Evolutionary conservation across 2,888 invertebrate species (phyloP).

Genomic region (Osmoderma eremita): DNA sequence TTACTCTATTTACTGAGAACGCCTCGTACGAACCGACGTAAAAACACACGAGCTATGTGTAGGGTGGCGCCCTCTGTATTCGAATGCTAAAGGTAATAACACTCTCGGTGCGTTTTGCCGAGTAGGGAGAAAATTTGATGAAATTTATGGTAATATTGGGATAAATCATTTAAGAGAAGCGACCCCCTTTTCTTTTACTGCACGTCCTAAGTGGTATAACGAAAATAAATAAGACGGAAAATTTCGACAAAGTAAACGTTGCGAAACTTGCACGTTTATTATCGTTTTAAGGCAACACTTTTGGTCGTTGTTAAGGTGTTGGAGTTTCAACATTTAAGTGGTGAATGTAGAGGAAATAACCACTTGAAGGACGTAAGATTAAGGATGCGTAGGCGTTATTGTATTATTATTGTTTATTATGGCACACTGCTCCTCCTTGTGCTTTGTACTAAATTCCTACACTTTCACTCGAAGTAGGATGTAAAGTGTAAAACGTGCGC

Average conservation of each 20-base stretch:
- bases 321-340: too few relatives aligned
- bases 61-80: constrained; percentile 4
- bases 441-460: constrained; percentile 22
- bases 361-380: too few relatives aligned
- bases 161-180: constrained; percentile 24
- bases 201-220: constrained; percentile 1
- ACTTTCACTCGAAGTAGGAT: constrained; percentile 28
- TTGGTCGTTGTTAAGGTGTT: too few relatives aligned
- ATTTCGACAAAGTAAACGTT: constrained; percentile 4
- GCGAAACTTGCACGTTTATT: too few relatives aligned
- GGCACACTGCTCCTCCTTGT: constrained; percentile 23
- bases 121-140: constrained; percentile 31
- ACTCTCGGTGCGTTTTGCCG: not conserved
- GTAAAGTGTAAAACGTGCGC: not conserved
- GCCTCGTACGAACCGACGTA: not conserved
- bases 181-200: not conserved
- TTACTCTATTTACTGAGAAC: constrained; percentile 22
- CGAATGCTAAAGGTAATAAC: constrained; percentile 18
- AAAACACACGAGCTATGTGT: constrained; percentile 3
- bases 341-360: too few relatives aligned
- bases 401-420: constrained; percentile 7
- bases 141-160: constrained; percentile 33
- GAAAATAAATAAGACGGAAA: constrained; percentile 25
- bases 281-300: too few relatives aligned
- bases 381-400: constrained; percentile 8